Evolutionary conservation across 2,888 invertebrate genomes (phyloP), one percentile per base, ranked within the genome.

Genomic region (Lissonota sp.): DNA sequence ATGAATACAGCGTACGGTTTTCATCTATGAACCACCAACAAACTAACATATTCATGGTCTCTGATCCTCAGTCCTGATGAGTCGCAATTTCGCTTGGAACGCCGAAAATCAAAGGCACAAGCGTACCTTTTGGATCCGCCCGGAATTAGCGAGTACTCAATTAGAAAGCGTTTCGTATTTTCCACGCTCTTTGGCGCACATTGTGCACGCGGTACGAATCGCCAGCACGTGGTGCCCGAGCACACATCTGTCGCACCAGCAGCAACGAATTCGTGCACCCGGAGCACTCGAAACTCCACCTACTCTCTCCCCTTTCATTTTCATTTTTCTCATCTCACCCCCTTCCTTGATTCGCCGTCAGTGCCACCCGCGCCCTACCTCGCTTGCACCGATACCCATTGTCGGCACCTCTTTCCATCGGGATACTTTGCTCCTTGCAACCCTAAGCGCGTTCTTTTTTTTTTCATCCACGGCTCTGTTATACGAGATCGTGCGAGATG

Each of bases 211-310:
- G 81, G 82, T 84, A 84, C 85, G 84, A 87, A 88, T 86, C 85
- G 84, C 80, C 63, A 76, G 85, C 86, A 87, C 88, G 90, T 89
- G 90, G 90, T 90, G 89, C 86, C 88, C n/a, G n/a, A 26, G 26
- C 87, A 86, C 90, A 91, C 90, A 91, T 91, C 90, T 91, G 91
- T 90, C 90, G 89, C 87, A 86, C 86, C 87, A 84, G 84, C 84
- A 84, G 84, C 83, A 75, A 77, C 82, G 53, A 82, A 77, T 78
- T 75, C 74, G 74, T 71, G 74, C 81, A 76, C 76, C 79, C 74
- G 72, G 73, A 66, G 73, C 70, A 76, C 79, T 83, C 73, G 44
- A 74, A 58, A 66, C 80, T 79, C 84, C 81, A 84, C 85, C 84
- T 78, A 79, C 82, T 77, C 79, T 77, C 79, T 79, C 79, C 79